These are phyloP conservation scores for Neopipo cinnamomea DNA, from an alignment of 2,113 vertebrate species.

Conservation along the genomic window DNA sequence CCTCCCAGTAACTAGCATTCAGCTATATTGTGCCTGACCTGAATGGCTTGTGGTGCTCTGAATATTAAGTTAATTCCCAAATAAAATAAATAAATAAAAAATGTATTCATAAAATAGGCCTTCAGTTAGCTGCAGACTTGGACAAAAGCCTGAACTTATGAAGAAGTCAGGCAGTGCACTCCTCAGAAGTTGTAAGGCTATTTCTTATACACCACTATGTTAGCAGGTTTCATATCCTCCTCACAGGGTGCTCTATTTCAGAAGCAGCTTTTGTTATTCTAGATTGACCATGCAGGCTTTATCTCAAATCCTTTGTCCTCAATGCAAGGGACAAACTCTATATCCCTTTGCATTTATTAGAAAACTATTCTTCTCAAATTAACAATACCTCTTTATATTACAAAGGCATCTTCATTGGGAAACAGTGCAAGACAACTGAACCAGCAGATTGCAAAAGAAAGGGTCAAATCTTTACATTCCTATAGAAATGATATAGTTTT, in stretches of 20 bases:
- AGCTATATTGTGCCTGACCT: background rate
- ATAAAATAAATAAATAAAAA: background rate
- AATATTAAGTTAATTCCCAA: background rate
- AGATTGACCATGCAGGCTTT: background rate
- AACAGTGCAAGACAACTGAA: background rate
- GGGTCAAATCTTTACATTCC: background rate
- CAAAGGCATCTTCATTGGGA: background rate
- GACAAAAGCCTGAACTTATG: background rate
- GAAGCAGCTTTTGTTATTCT: slow-evolving; percentile 7
- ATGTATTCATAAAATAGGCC: background rate
- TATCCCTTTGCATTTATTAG: background rate
- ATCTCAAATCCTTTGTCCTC: background rate
- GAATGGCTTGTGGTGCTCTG: background rate
- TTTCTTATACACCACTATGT: background rate
- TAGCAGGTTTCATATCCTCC: background rate
- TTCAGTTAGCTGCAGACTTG: background rate
- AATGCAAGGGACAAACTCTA: background rate
- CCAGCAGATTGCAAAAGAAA: background rate
- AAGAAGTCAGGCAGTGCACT: background rate
- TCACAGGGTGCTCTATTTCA: background rate
- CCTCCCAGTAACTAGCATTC: background rate
- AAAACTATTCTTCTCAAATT: background rate
- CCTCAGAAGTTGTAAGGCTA: background rate
- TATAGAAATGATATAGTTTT: background rate
- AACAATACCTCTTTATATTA: background rate